Percentiles rank a stretch among this genome's conserved stretches.
phyloP scores from a whole-genome alignment of 2,797 vertebrate genomes.

The Parotocinclus haroldoi region DNA sequence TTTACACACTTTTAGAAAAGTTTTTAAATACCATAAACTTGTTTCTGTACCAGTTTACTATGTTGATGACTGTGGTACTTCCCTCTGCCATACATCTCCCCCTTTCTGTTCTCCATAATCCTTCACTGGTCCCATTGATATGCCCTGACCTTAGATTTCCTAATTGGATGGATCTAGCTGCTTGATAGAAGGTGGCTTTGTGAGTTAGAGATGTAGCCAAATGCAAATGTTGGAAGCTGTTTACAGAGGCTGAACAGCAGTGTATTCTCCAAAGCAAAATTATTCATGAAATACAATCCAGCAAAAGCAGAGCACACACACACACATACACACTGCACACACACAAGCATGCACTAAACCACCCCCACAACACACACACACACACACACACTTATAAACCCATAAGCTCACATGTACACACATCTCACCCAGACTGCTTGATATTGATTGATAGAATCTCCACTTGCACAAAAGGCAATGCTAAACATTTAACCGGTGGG shows the following conservation, averaged over 20 bases:
- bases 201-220: slow-evolving; percentile 65
- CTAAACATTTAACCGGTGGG: slow-evolving; percentile 31
- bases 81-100: slow-evolving; percentile 4
- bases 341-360: slow-evolving; percentile 7
- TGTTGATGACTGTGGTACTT: background rate
- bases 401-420: slow-evolving; percentile 30
- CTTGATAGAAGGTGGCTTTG: slow-evolving; percentile 67
- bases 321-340: slow-evolving; percentile 2
- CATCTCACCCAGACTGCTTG: slow-evolving; percentile 7
- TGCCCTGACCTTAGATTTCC: slow-evolving; percentile 70
- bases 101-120: slow-evolving; percentile 16
- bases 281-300: slow-evolving; percentile 46
- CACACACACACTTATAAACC: slow-evolving; percentile 7
- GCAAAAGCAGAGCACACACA: slow-evolving; percentile 19
- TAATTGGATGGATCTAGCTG: slow-evolving; percentile 76
- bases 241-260: slow-evolving; percentile 55
- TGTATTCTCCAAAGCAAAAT: slow-evolving; percentile 42
- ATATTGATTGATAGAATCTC: slow-evolving; percentile 20
- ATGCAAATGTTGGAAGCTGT: slow-evolving; percentile 60
- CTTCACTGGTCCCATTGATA: slow-evolving; percentile 66
- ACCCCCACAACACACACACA: slow-evolving; percentile 1
- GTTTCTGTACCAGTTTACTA: no score
- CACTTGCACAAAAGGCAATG: slow-evolving; percentile 8
- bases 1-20: no score
- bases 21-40: no score